Evolutionary conservation across 2,797 vertebrate genomes (phyloP).

Genomic region (Neomorphus geoffroyi): DNA sequence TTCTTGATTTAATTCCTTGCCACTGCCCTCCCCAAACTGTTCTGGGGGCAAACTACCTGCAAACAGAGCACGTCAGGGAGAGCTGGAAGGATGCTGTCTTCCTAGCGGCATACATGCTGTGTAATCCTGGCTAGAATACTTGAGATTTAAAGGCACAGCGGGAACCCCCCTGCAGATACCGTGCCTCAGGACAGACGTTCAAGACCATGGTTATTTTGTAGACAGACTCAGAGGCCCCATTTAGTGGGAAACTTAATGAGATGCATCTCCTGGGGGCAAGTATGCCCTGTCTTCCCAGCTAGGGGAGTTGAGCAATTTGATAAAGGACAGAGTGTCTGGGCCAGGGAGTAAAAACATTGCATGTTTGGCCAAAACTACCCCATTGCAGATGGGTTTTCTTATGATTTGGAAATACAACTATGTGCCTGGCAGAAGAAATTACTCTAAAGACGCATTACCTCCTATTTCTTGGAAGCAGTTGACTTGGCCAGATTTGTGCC

Average conservation of each 20-base stretch:
- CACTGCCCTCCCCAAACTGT: background rate
- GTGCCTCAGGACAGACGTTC: background rate
- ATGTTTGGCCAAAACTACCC: background rate
- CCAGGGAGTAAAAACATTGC: background rate
- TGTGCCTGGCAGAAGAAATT: background rate
- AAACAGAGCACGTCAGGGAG: fast-evolving
- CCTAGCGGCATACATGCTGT: background rate
- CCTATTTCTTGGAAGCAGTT: background rate
- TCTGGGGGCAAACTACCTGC: background rate
- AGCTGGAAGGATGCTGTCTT: background rate
- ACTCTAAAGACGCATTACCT: background rate
- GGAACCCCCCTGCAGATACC: background rate
- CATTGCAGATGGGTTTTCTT: background rate
- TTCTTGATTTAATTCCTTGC: background rate
- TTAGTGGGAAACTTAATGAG: background rate
- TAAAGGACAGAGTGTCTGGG: background rate
- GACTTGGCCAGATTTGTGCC: background rate
- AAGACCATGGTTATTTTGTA: background rate
- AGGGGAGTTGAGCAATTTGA: background rate
- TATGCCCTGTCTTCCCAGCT: background rate
- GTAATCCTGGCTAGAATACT: background rate
- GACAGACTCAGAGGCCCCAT: background rate
- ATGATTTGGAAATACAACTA: background rate
- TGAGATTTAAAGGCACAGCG: background rate
- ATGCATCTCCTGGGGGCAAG: background rate